Percentiles rank a stretch among this genome's conserved stretches.
These are phyloP conservation scores for Leptarthrus brevirostris DNA, from an alignment of 2,888 invertebrate species.

Conservation along the genomic window DNA sequence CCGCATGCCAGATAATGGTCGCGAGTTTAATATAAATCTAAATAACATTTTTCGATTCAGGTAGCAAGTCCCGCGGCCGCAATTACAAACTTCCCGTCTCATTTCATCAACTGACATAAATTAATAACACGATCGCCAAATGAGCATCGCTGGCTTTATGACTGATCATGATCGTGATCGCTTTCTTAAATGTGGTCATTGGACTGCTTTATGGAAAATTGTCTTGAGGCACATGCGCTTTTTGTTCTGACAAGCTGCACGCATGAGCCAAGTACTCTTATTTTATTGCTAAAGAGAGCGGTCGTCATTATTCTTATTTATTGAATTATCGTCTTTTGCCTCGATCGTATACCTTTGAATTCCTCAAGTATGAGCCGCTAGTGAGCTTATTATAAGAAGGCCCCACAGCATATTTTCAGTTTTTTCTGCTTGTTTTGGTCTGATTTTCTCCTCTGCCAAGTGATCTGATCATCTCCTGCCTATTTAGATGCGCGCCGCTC, in stretches of 20 bases:
- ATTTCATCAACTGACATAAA: slow-evolving; percentile 49
- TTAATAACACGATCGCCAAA: slow-evolving; percentile 50
- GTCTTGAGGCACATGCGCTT: slow-evolving; percentile 34
- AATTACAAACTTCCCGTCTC: slow-evolving; percentile 30
- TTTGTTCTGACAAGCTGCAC: slow-evolving; percentile 9
- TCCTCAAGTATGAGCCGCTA: slow-evolving; percentile 39
- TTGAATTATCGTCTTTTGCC: slow-evolving; percentile 47
- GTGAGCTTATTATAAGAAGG: slow-evolving; percentile 30
- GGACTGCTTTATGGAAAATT: slow-evolving; percentile 29
- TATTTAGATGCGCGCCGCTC: slow-evolving; percentile 11
- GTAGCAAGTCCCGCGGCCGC: background rate
- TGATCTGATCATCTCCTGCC: background rate
- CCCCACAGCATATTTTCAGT: background rate
- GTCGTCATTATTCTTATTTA: slow-evolving; percentile 51
- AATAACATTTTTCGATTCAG: background rate
- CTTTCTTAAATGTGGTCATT: slow-evolving; percentile 40
- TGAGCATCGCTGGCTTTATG: slow-evolving; percentile 48
- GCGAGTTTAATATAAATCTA: background rate
- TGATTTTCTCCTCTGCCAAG: slow-evolving; percentile 6
- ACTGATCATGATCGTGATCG: slow-evolving; percentile 49
- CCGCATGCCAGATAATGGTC: slow-evolving; percentile 5
- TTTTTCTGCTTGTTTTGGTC: slow-evolving; percentile 3
- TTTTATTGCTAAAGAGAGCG: slow-evolving; percentile 48
- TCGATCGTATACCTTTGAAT: slow-evolving; percentile 33
- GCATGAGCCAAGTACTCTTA: slow-evolving; percentile 38